Conservation (phyloP, 2,113 vertebrate genomes). For the Arvicanthis niloticus region DNA sequence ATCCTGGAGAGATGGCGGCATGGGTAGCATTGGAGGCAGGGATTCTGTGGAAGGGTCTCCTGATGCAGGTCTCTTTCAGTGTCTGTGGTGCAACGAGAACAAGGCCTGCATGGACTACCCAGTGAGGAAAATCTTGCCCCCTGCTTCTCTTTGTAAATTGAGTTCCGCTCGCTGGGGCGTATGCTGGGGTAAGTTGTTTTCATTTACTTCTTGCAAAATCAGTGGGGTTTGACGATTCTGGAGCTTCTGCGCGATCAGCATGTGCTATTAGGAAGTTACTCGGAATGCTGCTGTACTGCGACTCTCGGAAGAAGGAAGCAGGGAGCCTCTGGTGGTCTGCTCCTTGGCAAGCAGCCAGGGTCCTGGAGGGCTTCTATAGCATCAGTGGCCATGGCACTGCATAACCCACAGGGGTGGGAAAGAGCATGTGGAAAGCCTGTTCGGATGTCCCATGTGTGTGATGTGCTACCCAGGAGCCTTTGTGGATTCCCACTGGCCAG, state of each 20-base stretch:
- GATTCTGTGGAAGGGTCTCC: not conserved
- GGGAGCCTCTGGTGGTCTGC: accelerated
- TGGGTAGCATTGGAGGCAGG: not conserved
- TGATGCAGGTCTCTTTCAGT: conserved; percentile 85
- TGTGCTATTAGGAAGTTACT: not conserved
- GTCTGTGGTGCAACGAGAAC: conserved; percentile 94
- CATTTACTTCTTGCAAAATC: not conserved
- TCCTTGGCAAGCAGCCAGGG: not conserved
- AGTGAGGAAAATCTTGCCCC: conserved; percentile 90
- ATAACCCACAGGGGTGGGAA: accelerated
- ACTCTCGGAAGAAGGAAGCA: not conserved
- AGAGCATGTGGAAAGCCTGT: not conserved
- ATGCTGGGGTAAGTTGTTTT: conserved; percentile 93
- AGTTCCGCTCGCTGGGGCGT: conserved; percentile 95
- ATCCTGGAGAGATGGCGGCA: not conserved
- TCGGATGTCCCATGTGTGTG: not conserved
- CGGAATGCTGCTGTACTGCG: not conserved
- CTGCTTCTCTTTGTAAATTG: conserved; percentile 89
- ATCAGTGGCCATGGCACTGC: accelerated
- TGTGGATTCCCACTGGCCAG: not conserved
- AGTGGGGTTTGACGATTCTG: not conserved
- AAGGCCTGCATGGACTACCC: conserved; percentile 92
- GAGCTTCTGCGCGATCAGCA: not conserved
- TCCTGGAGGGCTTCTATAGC: not conserved
- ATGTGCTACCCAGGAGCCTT: accelerated